A percentile compares a stretch with the other conserved stretches of the same genome.
phyloP scores from a whole-genome alignment of 2,113 vertebrate species.

The Cervus canadensis region DNA sequence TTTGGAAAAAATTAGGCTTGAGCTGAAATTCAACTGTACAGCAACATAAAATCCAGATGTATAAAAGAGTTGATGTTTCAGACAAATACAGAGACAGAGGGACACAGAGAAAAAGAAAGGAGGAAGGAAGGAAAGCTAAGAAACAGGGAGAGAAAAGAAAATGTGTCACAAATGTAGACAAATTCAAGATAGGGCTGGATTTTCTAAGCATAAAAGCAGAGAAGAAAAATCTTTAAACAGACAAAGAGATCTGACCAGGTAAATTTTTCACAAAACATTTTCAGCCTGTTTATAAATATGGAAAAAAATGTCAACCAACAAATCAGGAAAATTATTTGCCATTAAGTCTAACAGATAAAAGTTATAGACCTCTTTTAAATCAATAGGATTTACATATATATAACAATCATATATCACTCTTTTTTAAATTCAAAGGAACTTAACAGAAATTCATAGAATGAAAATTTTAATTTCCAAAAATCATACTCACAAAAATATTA shows the following conservation, averaged over 20 bases:
- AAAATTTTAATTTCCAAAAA: conserved; percentile 23
- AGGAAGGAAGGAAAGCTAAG: not conserved
- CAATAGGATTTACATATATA: not conserved
- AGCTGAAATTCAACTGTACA: not conserved
- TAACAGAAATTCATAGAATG: not conserved
- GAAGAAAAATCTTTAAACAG: not conserved
- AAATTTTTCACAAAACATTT: not conserved
- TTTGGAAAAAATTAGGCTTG: not conserved
- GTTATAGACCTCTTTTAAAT: not conserved
- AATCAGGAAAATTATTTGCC: not conserved
- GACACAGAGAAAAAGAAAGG: not conserved
- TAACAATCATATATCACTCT: not conserved
- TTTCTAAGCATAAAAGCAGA: not conserved
- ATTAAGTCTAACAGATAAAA: not conserved
- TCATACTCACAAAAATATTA: not conserved
- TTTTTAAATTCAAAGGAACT: conserved; percentile 32
- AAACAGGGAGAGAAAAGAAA: not conserved
- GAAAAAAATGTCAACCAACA: not conserved
- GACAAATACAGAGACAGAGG: not conserved
- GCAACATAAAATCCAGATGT: not conserved
- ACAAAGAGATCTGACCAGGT: not conserved
- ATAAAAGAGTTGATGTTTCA: not conserved
- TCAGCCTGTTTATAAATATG: not conserved
- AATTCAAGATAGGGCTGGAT: not conserved
- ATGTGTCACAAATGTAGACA: not conserved